Evolutionary conservation across 2,113 vertebrate species (phyloP).

Genomic region (Pithys albifrons): DNA sequence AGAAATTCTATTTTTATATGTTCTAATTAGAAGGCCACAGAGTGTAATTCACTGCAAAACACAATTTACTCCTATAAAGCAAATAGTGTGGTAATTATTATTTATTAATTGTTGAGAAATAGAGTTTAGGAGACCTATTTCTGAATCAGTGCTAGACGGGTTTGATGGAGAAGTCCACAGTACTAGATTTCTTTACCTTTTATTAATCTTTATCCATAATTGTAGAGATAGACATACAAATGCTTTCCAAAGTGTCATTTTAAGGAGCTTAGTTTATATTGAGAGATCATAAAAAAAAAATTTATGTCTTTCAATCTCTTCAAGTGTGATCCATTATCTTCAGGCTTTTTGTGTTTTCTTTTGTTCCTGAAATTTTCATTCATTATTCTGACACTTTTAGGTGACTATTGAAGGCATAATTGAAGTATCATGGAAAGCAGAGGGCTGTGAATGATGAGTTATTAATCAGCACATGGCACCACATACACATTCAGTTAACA

Average conservation of each 20-base stretch:
- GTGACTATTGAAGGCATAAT: background rate
- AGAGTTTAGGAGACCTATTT: background rate
- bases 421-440: background rate
- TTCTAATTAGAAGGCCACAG: background rate
- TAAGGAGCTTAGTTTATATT: background rate
- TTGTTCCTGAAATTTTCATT: background rate
- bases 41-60: background rate
- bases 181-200: background rate
- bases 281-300: background rate
- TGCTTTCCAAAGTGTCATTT: background rate
- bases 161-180: background rate
- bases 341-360: background rate
- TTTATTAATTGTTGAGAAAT: background rate
- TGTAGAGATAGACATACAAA: background rate
- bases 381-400: slow-evolving; percentile 17
- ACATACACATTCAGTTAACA: background rate
- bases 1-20: background rate
- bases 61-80: background rate
- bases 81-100: background rate
- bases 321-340: background rate
- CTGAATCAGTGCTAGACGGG: background rate
- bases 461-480: background rate
- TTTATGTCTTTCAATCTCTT: background rate
- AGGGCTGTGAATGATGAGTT: background rate
- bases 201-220: background rate